Conservation (phyloP, 2,113 vertebrate species). For the Leptocoma aspasia region DNA sequence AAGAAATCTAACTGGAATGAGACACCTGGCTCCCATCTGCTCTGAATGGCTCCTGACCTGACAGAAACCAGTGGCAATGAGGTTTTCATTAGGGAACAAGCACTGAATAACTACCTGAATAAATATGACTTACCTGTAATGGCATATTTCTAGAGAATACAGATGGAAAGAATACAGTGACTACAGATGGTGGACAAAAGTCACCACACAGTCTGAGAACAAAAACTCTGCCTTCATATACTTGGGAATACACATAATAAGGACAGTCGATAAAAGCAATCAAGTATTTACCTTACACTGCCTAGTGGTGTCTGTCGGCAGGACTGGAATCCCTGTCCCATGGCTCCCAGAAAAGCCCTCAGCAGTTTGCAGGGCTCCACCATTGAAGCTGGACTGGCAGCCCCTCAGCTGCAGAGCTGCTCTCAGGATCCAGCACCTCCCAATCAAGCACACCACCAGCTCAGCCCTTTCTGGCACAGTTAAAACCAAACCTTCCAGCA, state of each 20-base stretch:
- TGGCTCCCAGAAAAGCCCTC: background rate
- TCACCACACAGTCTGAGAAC: background rate
- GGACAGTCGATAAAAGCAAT: background rate
- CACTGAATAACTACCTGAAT: background rate
- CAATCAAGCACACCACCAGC: background rate
- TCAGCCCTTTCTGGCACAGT: background rate
- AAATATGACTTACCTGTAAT: background rate
- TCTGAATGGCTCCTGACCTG: background rate
- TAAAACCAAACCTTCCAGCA: background rate
- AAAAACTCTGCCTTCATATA: background rate
- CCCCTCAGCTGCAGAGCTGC: background rate
- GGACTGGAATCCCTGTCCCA: background rate
- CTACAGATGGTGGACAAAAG: background rate
- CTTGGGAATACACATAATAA: background rate
- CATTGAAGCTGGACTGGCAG: background rate
- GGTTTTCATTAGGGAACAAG: background rate
- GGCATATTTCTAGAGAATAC: background rate
- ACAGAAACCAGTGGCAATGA: background rate
- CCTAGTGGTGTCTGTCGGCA: background rate
- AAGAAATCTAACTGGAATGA: background rate
- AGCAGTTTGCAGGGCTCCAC: background rate
- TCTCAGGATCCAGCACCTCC: background rate
- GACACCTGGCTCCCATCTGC: background rate
- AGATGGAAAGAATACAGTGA: background rate
- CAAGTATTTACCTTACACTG: background rate